Evolutionary conservation across 2,113 vertebrate species (phyloP).

Genomic region (Sigmodon hispidus): DNA sequence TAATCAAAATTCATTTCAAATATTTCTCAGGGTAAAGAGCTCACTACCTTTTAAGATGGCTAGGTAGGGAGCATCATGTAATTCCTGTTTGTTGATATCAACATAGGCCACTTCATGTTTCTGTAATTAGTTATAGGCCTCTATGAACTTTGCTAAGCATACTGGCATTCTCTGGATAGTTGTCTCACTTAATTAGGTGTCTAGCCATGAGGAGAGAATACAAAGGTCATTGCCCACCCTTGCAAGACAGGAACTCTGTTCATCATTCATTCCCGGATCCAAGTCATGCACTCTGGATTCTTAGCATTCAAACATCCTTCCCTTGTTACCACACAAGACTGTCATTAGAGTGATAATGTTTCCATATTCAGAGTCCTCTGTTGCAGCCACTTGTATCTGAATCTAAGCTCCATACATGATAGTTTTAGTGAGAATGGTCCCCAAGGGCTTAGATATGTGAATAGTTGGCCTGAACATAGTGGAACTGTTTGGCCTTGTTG

Average conservation of each 20-base stretch:
- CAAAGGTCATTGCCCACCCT: neutral
- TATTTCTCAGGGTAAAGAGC: neutral
- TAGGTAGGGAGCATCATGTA: neutral
- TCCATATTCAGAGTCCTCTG: neutral
- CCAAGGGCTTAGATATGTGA: neutral
- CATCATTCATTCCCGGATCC: no score
- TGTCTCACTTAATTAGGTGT: neutral
- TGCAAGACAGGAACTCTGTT: neutral
- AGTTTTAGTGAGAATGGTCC: neutral
- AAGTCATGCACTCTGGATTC: neutral
- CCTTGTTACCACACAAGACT: neutral
- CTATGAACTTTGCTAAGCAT: neutral
- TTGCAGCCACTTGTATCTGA: neutral
- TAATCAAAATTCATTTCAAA: neutral
- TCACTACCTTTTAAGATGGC: neutral
- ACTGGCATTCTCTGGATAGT: neutral
- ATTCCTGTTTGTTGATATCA: neutral
- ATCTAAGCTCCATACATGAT: neutral
- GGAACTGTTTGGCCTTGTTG: neutral
- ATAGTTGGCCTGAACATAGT: neutral
- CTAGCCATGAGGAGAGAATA: neutral
- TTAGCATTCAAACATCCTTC: neutral
- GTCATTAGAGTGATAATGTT: neutral
- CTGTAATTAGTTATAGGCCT: neutral
- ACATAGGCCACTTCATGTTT: neutral